These are phyloP conservation scores for Circaetus cinerascens DNA, from an alignment of 2,113 vertebrate genomes.

Conservation along the genomic window DNA sequence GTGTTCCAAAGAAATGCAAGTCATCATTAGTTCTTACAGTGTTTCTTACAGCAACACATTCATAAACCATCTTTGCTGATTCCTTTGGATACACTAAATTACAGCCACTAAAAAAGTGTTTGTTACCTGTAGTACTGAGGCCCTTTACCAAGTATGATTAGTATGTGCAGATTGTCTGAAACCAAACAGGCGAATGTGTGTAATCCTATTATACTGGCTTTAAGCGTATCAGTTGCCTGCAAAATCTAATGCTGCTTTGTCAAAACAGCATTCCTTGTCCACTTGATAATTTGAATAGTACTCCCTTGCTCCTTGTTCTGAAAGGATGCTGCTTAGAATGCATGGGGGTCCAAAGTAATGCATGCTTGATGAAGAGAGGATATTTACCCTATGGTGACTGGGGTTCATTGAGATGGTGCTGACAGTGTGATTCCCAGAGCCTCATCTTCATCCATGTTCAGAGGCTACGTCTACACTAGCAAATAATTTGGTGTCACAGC, in stretches of 20 bases:
- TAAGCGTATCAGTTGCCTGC: rapidly evolving
- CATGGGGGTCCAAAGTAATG: background rate
- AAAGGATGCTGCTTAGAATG: background rate
- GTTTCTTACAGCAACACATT: background rate
- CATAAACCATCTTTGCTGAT: background rate
- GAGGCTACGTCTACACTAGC: background rate
- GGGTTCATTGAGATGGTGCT: background rate
- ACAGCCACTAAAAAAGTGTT: background rate
- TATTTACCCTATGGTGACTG: background rate
- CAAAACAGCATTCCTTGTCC: background rate
- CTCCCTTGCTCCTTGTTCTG: background rate
- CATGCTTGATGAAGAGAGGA: no score
- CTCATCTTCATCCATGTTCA: background rate
- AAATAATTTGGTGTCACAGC: background rate
- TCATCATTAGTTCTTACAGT: background rate
- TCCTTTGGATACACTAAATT: background rate
- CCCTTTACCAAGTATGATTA: background rate
- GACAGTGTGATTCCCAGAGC: background rate
- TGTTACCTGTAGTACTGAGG: background rate
- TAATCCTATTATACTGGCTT: background rate
- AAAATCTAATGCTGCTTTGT: background rate
- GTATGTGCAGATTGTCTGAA: background rate
- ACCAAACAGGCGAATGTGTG: background rate
- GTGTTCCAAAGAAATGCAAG: background rate
- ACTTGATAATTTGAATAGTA: background rate